Percentiles rank a stretch among this genome's conserved stretches.
phyloP scores from a whole-genome alignment of 2,888 invertebrate species.

The Andrena haemorrhoa region DNA sequence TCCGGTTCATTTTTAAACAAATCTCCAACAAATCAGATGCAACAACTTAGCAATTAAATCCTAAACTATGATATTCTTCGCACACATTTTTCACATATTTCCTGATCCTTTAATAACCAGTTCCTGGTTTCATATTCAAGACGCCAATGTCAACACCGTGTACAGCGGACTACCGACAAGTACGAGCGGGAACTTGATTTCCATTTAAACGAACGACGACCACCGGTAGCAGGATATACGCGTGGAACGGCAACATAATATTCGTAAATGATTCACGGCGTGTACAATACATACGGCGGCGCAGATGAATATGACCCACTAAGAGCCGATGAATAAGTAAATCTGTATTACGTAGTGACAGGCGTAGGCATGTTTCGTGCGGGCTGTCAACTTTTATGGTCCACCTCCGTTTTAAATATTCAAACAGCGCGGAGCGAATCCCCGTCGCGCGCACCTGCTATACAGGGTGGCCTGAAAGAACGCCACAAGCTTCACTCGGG shows the following conservation, averaged over 20 bases:
- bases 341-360: conserved; percentile 47
- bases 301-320: conserved; percentile 37
- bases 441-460: not conserved
- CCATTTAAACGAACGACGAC: not conserved
- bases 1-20: no score
- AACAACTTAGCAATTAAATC: no score
- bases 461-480: not conserved
- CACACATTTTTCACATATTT: no score
- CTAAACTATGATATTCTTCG: no score
- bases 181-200: not conserved
- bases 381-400: conserved; percentile 48
- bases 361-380: conserved; percentile 33
- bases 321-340: conserved; percentile 61
- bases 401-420: conserved; percentile 52
- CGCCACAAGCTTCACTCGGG: not conserved
- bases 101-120: no score
- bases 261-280: conserved; percentile 28
- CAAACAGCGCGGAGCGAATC: conserved; percentile 11
- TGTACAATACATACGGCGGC: conserved; percentile 21
- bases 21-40: no score
- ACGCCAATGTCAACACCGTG: not conserved
- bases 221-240: not conserved
- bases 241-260: conserved; percentile 23
- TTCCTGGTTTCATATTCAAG: no score
- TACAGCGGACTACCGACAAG: not conserved